A percentile compares a stretch with the other conserved stretches of the same genome.
Conservation (phyloP, 2,888 invertebrate species). For the Lepidochrysops patricia region DNA sequence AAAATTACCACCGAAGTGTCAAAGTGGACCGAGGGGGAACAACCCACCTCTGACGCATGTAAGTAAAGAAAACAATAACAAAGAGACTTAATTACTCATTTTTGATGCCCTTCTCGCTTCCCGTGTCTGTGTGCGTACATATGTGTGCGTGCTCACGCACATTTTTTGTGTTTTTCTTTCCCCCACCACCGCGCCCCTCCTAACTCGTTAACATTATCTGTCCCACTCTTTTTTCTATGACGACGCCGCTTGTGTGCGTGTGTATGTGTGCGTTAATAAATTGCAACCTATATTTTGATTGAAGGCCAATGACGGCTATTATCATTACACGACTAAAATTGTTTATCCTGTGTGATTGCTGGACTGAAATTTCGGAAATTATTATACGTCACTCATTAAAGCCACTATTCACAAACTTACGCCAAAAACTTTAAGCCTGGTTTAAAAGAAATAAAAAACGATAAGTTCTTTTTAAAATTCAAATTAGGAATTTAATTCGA, state of each 20-base stretch:
- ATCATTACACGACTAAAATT: not conserved
- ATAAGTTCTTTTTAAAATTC: not conserved
- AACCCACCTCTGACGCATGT: conserved; percentile 73
- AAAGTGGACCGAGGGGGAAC: conserved; percentile 71
- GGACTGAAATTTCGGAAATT: not conserved
- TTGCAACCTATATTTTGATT: conserved; percentile 71
- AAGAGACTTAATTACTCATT: conserved; percentile 31
- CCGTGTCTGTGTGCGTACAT: conserved; percentile 44
- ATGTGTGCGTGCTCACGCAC: conserved; percentile 61
- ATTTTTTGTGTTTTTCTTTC: conserved; percentile 67
- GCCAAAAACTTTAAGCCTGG: not conserved
- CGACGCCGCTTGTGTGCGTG: conserved; percentile 49
- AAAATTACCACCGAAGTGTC: conserved; percentile 73
- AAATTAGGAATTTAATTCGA: conserved; percentile 2
- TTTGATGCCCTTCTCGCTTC: conserved; percentile 47
- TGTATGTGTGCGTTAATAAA: conserved; percentile 60
- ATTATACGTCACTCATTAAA: not conserved
- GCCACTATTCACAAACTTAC: not conserved
- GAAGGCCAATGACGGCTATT: conserved; percentile 56
- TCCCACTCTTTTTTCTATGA: conserved; percentile 71
- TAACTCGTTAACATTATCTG: conserved; percentile 58
- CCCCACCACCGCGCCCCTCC: conserved; percentile 56
- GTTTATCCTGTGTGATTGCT: not conserved
- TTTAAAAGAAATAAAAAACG: not conserved
- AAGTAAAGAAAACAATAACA: conserved; percentile 38